A percentile compares a stretch with the other conserved stretches of the same genome.
Evolutionary conservation across 2,888 invertebrate genomes (phyloP).

Genomic region (Pocota personata): DNA sequence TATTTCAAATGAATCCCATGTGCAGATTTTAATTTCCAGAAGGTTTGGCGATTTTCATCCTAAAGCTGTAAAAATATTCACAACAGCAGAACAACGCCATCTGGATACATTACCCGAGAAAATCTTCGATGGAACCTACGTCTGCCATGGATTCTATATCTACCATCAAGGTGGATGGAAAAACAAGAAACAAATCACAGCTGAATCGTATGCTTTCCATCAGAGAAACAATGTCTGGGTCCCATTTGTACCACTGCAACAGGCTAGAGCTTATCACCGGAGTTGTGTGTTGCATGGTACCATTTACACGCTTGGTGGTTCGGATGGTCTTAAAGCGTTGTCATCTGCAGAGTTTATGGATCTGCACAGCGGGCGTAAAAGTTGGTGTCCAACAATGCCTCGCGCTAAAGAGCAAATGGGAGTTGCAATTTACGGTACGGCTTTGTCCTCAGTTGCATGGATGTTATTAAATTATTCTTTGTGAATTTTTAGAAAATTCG

Average conservation of each 20-base stretch:
- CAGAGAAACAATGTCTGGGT: constrained; percentile 64
- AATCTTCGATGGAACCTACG: constrained; percentile 50
- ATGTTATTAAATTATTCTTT: background rate
- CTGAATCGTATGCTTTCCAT: constrained; percentile 44
- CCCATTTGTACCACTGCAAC: constrained; percentile 57
- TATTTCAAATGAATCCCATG: constrained; percentile 3
- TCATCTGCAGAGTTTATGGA: constrained; percentile 61
- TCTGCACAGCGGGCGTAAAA: constrained; percentile 32
- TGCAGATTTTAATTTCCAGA: constrained; percentile 49
- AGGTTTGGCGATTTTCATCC: constrained; percentile 33
- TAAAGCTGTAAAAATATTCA: constrained; percentile 27
- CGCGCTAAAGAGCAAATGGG: constrained; percentile 63
- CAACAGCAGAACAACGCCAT: constrained; percentile 6
- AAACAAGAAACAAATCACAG: constrained; percentile 8
- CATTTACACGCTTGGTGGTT: constrained; percentile 65
- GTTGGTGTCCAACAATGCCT: constrained; percentile 16
- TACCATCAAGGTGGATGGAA: constrained; percentile 70
- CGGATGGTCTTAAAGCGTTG: constrained; percentile 40
- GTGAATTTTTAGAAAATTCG: constrained; percentile 22
- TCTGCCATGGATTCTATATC: constrained; percentile 54
- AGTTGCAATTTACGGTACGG: constrained; percentile 41
- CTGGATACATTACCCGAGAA: constrained; percentile 27
- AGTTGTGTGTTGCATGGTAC: constrained; percentile 49
- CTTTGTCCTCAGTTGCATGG: background rate
- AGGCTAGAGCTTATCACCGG: constrained; percentile 69